Conservation (phyloP, 2,113 vertebrate species). For the Ailuropoda melanoleuca region DNA sequence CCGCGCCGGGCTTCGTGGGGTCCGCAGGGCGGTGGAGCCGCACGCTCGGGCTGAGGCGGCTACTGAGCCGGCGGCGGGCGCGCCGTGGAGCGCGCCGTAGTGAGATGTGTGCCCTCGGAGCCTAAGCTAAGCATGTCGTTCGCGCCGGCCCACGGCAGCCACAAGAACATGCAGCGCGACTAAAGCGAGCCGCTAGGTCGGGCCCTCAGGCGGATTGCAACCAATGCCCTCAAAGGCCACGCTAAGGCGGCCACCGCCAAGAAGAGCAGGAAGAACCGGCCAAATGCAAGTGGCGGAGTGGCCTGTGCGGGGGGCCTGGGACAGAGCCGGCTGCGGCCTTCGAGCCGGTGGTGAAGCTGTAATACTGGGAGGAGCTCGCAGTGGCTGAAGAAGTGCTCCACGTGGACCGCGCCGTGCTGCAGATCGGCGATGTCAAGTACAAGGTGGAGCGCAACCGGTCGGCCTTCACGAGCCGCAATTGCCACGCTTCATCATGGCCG, state of each 20-base stretch:
- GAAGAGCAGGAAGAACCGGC: slow-evolving; percentile 75
- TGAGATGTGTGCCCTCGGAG: slow-evolving; percentile 92
- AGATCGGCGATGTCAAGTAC: slow-evolving; percentile 89
- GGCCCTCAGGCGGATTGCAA: slow-evolving; percentile 90
- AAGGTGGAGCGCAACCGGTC: slow-evolving; percentile 92
- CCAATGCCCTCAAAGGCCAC: slow-evolving; percentile 83
- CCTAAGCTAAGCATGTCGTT: slow-evolving; percentile 92
- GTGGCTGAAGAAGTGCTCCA: slow-evolving; percentile 89
- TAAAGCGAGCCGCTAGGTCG: slow-evolving; percentile 91
- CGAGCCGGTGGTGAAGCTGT: slow-evolving; percentile 86
- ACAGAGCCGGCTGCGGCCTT: slow-evolving; percentile 46
- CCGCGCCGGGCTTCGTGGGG: slow-evolving; percentile 48
- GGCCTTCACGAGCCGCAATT: slow-evolving; percentile 87
- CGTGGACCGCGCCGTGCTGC: slow-evolving; percentile 91
- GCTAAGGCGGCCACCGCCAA: slow-evolving; percentile 85
- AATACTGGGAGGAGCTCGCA: slow-evolving; percentile 80
- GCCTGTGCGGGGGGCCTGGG: slow-evolving; percentile 67
- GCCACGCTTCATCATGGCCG: slow-evolving; percentile 90
- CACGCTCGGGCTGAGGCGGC: neutral
- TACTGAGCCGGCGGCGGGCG: neutral
- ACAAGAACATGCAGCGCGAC: slow-evolving; percentile 92
- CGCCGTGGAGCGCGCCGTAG: slow-evolving; percentile 90
- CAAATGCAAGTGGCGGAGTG: slow-evolving; percentile 14
- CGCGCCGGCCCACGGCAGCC: slow-evolving; percentile 86
- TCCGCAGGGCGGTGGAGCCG: slow-evolving; percentile 17